Base-by-base conservation (phyloP, 2,888 invertebrate genomes). In the Alsophila aescularia region DNA sequence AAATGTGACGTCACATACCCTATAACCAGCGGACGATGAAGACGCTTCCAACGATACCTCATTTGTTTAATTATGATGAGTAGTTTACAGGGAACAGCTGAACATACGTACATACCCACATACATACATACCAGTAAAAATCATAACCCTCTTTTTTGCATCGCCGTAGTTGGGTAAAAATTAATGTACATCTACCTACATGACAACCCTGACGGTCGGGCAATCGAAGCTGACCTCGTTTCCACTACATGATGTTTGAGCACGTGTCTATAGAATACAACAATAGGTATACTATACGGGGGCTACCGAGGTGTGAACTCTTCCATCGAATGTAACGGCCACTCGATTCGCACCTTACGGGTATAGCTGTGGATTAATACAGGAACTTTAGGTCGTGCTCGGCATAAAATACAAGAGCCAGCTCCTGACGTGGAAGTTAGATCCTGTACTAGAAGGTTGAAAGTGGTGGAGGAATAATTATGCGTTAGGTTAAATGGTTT, bases 211-310 rank as follows among this genome's bases (percentile, higher is more conserved):
- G 45, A 45, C 39, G 41, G 42, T 13, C 43, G 50, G 43, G 47
- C 52, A 58, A 55, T 57, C 54, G 59, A 56, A 35, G 47, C 36
- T 51, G 58, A 58, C 62, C 60, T 54, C 50, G 47, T 58, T 60
- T 52, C 57, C 42, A 41, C 41, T 44, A 50, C 55, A 56, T 41
- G 32, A 51, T 56, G 55, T 56, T 56, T 56, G 50, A 56, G 36
- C 31, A 45, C 44, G 32, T 48, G 5, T 21, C 47, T 48, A 52
- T 52, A 35, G 13, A 52, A 18, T 39, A 49, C 6, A 29, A 47
- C 55, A 56, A 51, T 56, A 31, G 50, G 31, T 44, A 36, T 24
- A 21, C 18, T 24, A 24, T 24, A 24, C 18, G 5, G 18, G 27
- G 41, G 24, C 27, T 24, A 32, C 12, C 36, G 55, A 42, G 31